Percentiles rank a stretch among this genome's conserved stretches.
Conservation (phyloP, 2,888 invertebrate genomes). For the Synanthedon myopaeformis region DNA sequence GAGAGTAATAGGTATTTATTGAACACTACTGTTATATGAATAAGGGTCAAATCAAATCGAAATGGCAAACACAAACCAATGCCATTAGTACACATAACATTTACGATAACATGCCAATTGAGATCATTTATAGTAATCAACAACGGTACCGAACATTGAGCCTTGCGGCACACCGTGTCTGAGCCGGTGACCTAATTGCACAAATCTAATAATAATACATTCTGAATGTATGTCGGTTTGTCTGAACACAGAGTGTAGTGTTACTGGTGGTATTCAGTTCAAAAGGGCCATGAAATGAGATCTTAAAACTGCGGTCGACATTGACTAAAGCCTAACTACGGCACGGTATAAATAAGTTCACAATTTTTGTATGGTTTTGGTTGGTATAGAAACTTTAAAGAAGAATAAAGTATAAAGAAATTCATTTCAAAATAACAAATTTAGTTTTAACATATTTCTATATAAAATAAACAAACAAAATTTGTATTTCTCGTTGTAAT, state of each 20-base stretch:
- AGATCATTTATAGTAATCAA: neutral
- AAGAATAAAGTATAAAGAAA: too few relatives aligned
- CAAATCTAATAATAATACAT: neutral
- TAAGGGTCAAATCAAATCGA: too few relatives aligned
- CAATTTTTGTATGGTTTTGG: too few relatives aligned
- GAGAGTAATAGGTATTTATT: too few relatives aligned
- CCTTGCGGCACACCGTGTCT: slow-evolving; percentile 11
- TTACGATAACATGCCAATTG: neutral
- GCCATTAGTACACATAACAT: too few relatives aligned
- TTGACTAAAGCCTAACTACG: slow-evolving; percentile 3
- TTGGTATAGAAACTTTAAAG: too few relatives aligned
- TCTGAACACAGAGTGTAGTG: slow-evolving; percentile 3
- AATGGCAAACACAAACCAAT: too few relatives aligned
- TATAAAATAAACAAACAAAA: too few relatives aligned
- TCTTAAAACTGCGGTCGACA: slow-evolving; percentile 9
- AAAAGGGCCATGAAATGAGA: slow-evolving; percentile 15
- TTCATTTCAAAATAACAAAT: too few relatives aligned
- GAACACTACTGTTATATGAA: too few relatives aligned
- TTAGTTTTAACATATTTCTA: too few relatives aligned
- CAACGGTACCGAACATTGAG: slow-evolving; percentile 3
- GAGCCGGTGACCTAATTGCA: slow-evolving; percentile 1
- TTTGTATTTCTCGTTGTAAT: too few relatives aligned
- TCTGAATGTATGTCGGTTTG: neutral
- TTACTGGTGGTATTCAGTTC: slow-evolving; percentile 10
- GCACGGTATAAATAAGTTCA: neutral